Evolutionary conservation across 2,888 invertebrate genomes (phyloP), one percentile per base, ranked within the genome.

Genomic region (Aplocera efformata): DNA sequence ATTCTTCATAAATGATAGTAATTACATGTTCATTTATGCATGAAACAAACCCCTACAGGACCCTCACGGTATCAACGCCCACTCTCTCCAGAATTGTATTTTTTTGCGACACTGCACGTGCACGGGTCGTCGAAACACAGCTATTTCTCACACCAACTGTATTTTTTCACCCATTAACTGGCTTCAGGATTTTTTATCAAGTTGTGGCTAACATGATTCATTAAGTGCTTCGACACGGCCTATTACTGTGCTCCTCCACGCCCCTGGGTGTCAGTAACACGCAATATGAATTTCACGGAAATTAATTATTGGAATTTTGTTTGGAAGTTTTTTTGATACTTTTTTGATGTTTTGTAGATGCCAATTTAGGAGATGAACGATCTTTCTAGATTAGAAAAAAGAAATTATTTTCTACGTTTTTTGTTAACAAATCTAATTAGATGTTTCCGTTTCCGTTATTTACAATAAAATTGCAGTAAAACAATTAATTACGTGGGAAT

Each of bases 291-390:
- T 83, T 80, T 79, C 68, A 79, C 79, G 79, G 73, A 75, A 78
- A 79, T 71, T 76, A 81, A 74, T 83, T 74, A 72, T 62, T 53
- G 63, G 82, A 78, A 83, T 79, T 74, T 44, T 8, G 17, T 8
- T 8, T 10, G 3, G 4, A 20, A 5, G 33, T 32, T 17, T 25
- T 22, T 23, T 36, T 3, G 10, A 7, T 26, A 4, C 2, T 8
- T n/a, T n/a, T n/a, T n/a, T n/a, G n/a, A n/a, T n/a, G n/a, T n/a
- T n/a, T n/a, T n/a, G n/a, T n/a, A n/a, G n/a, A n/a, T n/a, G n/a
- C n/a, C n/a, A n/a, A 17, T 17, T 17, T 17, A 17, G 13, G 2
- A 17, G 13, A 17, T 17, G 5, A 5, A 17, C 5, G 13, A 17
- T 5, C n/a, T n/a, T n/a, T n/a, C n/a, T n/a, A n/a, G n/a, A n/a